phyloP scores from a whole-genome alignment of 2,888 invertebrate genomes.

The Habrosyne pyritoides region DNA sequence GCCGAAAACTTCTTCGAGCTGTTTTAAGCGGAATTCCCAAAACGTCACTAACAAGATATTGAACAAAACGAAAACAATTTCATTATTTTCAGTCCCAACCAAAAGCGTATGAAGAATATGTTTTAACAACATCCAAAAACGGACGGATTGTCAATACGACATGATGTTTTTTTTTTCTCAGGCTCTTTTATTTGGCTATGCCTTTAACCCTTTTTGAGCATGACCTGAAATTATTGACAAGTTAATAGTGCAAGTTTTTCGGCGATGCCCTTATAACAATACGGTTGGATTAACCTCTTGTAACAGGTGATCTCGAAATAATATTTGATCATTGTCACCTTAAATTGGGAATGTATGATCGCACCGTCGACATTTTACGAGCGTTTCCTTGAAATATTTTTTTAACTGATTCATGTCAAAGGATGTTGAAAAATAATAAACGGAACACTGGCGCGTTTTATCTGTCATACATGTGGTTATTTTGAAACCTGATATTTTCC shows the following conservation, averaged over 20 bases:
- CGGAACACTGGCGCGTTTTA: constrained; percentile 24
- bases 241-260: constrained; percentile 23
- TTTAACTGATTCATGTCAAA: constrained; percentile 39
- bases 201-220: background rate
- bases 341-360: constrained; percentile 30
- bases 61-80: background rate
- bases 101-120: background rate
- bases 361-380: constrained; percentile 19
- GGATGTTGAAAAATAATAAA: constrained; percentile 41
- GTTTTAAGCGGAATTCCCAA: background rate
- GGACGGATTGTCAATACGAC: background rate
- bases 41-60: background rate
- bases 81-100: background rate
- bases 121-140: background rate
- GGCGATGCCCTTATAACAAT: constrained; percentile 15
- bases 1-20: background rate
- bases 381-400: constrained; percentile 32
- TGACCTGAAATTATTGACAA: constrained; percentile 24
- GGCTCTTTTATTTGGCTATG: background rate
- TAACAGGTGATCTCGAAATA: constrained; percentile 29
- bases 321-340: constrained; percentile 31
- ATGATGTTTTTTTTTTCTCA: background rate
- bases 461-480: constrained; percentile 21
- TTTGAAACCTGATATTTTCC: constrained; percentile 35
- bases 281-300: constrained; percentile 23